phyloP scores from a whole-genome alignment of 2,797 vertebrate genomes.

The Tadarida brasiliensis region DNA sequence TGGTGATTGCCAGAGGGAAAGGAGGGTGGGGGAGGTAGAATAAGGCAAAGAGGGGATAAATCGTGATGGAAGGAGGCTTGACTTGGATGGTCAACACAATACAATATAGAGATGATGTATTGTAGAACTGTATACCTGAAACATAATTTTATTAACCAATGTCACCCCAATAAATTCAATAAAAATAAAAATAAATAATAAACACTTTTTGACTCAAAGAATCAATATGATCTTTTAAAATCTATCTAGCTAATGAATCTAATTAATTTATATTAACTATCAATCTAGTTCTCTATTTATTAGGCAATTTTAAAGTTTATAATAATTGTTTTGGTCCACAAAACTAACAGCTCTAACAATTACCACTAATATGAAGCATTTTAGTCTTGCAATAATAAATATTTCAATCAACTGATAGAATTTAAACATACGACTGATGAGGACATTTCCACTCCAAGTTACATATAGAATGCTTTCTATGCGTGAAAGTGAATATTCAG shows the following conservation, averaged over 20 bases:
- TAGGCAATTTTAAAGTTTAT: constrained; percentile 25
- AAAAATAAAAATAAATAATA: background rate
- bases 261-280: background rate
- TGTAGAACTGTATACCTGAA: background rate
- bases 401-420: background rate
- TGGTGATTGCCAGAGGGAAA: background rate
- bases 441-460: background rate
- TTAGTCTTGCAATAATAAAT: constrained; percentile 1
- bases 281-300: background rate
- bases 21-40: background rate
- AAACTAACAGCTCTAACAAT: background rate
- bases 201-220: background rate
- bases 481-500: background rate
- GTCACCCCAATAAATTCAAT: background rate
- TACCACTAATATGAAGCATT: background rate
- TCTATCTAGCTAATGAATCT: background rate
- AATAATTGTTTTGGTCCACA: background rate
- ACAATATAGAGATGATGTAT: background rate
- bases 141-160: background rate
- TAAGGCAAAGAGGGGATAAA: background rate
- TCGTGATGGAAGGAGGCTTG: background rate
- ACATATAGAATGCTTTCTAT: background rate
- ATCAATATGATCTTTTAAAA: constrained; percentile 26
- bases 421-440: background rate
- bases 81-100: background rate